Evolutionary conservation across 2,797 vertebrate species (phyloP), one percentile per base, ranked within the genome.

Genomic region (Amblyopsis hoosieri): DNA sequence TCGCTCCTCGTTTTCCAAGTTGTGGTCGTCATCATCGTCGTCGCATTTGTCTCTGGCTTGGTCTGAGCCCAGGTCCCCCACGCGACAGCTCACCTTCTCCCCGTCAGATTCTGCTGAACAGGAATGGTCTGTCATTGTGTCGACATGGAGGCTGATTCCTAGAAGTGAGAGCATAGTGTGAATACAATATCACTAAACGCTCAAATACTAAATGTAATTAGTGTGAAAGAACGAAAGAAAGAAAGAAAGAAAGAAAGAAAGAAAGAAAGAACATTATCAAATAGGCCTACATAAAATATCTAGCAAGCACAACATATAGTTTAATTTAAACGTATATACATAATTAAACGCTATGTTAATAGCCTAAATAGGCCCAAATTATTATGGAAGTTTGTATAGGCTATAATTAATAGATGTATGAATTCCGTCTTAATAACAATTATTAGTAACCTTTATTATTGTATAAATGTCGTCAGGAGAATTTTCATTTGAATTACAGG

Each of bases 111-210:
- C 97, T 0, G 94, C 95, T 0, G 97, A 98, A 83, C 96, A 98
- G 0, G 96, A 99, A 84, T 96, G 97, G 67, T 99, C 97, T 23
- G 97, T 98, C 78, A 98, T 92, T 0, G 94, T 95, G 90, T 98
- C 97, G 2, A 97, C 97, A 71, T 98, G 96, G 87, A 99, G 72
- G 87, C 97, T 96, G 88, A 98, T 99, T 45, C 97, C 97, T 98
- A 13, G 47, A 3, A 52, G 7, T 13, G 45, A 9, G 23, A 49
- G 1, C 17, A n/a, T 56, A 14, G 37, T 46, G 48, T 52, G 12
- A 51, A 45, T 51, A 9, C n/a, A 2, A 42, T 19, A 23, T 1
- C 12, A 3, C 9, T 29, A 17, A 50, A 52, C 4, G 19, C 42
- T 1, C 42, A 42, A 3, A 2, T 47, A 23, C 17, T 2, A 52